phyloP scores from a whole-genome alignment of 2,113 vertebrate species.

The Talpa occidentalis region DNA sequence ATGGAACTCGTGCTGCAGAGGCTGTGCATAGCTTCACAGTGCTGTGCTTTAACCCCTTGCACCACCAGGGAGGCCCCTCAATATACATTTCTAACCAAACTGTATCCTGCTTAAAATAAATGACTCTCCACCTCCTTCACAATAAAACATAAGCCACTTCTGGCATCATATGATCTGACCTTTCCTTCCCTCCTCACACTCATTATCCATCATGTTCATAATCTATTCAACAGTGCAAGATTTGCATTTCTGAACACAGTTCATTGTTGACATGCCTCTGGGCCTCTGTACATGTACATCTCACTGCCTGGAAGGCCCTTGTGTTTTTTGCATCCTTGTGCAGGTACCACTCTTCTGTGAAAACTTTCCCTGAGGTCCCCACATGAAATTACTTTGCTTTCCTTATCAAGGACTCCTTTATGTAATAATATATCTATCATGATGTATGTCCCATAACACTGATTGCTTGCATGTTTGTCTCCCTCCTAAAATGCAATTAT shows the following conservation, averaged over 20 bases:
- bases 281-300: background rate
- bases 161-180: background rate
- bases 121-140: background rate
- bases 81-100: background rate
- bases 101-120: background rate
- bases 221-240: background rate
- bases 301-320: background rate
- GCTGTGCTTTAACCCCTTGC: no score
- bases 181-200: background rate
- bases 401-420: background rate
- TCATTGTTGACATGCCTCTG: background rate
- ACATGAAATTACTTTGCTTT: background rate
- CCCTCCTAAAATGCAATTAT: background rate
- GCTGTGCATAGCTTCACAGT: no score
- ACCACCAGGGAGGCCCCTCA: no score
- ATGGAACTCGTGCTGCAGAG: no score
- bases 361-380: background rate
- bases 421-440: background rate
- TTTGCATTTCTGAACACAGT: no score
- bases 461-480: background rate
- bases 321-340: background rate
- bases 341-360: background rate
- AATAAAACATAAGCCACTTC: background rate
- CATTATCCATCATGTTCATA: background rate
- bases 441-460: background rate